Evolutionary conservation across 2,888 invertebrate species (phyloP).

Genomic region (Plebejus melissa): DNA sequence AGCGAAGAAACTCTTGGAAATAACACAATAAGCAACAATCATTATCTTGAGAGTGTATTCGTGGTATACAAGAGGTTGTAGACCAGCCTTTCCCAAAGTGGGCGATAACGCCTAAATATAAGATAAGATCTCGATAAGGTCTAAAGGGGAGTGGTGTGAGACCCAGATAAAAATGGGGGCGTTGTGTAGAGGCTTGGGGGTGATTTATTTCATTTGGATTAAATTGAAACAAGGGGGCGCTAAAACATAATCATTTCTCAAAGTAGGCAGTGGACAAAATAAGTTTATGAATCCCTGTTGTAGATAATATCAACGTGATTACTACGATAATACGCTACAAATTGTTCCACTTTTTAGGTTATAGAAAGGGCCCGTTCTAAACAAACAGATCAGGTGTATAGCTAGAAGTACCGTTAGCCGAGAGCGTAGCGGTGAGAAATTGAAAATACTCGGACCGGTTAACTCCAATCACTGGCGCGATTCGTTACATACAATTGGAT

Average conservation of each 20-base stretch:
- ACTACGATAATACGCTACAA: conserved; percentile 43
- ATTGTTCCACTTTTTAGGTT: conserved; percentile 44
- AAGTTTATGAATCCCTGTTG: too few relatives aligned
- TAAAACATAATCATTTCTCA: too few relatives aligned
- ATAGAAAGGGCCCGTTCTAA: conserved; percentile 43
- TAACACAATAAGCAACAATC: background rate
- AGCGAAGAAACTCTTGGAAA: background rate
- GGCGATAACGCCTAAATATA: too few relatives aligned
- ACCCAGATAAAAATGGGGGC: too few relatives aligned
- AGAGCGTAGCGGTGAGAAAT: conserved; percentile 53
- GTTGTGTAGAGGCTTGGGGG: too few relatives aligned
- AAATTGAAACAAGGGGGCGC: too few relatives aligned
- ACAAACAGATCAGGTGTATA: conserved; percentile 50
- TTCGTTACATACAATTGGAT: conserved; percentile 23
- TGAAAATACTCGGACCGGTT: conserved; percentile 60
- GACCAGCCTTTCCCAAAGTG: background rate
- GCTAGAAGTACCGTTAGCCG: conserved; percentile 59
- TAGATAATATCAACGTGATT: background rate
- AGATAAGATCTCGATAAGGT: too few relatives aligned
- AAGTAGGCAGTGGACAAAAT: too few relatives aligned
- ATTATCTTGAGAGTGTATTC: too few relatives aligned
- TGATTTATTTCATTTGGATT: too few relatives aligned
- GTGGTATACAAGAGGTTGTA: background rate
- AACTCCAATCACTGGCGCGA: conserved; percentile 30
- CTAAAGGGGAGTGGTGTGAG: too few relatives aligned